Percentiles rank a stretch among this genome's conserved stretches.
These are phyloP conservation scores for Karalla daura DNA, from an alignment of 2,797 vertebrate genomes.

Conservation along the genomic window DNA sequence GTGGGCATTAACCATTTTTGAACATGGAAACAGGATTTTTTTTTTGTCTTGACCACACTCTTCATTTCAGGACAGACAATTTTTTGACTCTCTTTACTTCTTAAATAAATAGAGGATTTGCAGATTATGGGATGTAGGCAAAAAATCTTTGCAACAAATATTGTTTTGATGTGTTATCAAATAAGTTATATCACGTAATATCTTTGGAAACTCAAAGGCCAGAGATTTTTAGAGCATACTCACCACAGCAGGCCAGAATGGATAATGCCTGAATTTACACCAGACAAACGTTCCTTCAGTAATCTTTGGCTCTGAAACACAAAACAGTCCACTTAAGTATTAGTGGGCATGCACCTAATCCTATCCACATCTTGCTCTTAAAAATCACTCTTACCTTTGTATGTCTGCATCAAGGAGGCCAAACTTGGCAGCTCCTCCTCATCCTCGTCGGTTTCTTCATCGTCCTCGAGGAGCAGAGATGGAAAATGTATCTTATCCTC, in stretches of 20 bases:
- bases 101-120: neutral
- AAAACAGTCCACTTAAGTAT: constrained; percentile 6
- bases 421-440: constrained; percentile 90
- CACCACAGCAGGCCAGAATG: constrained; percentile 95
- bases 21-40: neutral
- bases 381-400: constrained; percentile 69
- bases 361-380: neutral
- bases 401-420: constrained; percentile 77
- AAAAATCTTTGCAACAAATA: no score
- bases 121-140: neutral
- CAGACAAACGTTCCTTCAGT: constrained; percentile 90
- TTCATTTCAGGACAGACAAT: neutral
- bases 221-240: constrained; percentile 48
- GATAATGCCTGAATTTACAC: constrained; percentile 89
- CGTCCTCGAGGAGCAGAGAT: constrained; percentile 51
- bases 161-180: no score
- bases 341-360: no score
- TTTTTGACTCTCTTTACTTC: neutral
- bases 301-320: constrained; percentile 84
- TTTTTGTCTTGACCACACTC: neutral
- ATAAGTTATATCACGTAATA: no score
- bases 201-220: no score
- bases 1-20: neutral
- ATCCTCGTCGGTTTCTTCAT: constrained; percentile 78
- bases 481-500: constrained; percentile 69